phyloP scores from a whole-genome alignment of 2,888 invertebrate species.

The Chaitophorus viminalis region DNA sequence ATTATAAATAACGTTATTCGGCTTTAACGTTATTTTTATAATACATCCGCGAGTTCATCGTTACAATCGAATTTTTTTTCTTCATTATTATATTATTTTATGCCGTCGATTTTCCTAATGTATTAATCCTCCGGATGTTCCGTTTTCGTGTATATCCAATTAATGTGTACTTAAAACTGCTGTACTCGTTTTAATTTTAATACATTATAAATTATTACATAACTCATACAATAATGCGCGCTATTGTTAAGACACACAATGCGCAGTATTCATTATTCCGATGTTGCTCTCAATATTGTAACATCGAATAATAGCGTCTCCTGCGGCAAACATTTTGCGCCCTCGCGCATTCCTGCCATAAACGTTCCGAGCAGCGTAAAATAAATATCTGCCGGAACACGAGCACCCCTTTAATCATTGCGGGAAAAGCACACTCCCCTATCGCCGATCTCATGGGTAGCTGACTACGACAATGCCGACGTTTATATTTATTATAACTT shows the following conservation, averaged over 20 bases:
- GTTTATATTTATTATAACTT: background rate
- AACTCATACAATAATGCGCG: background rate
- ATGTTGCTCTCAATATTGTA: constrained; percentile 1
- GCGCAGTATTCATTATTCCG: constrained; percentile 28
- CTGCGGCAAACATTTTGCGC: constrained; percentile 7
- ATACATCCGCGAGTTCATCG: no score
- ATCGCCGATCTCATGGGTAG: background rate
- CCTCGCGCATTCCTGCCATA: constrained; percentile 27
- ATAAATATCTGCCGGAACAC: constrained; percentile 26
- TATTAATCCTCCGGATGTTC: no score
- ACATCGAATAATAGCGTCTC: constrained; percentile 35
- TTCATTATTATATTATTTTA: no score
- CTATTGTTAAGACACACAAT: background rate
- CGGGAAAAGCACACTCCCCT: constrained; percentile 22
- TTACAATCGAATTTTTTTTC: no score
- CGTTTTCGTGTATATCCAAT: no score
- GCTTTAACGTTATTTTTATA: no score
- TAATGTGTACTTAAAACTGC: background rate
- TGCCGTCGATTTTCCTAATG: no score
- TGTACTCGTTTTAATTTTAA: background rate
- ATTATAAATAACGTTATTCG: no score
- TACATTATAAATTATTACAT: background rate
- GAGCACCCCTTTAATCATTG: constrained; percentile 12
- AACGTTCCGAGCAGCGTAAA: constrained; percentile 3
- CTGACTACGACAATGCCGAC: background rate